A percentile compares a stretch with the other conserved stretches of the same genome.
Evolutionary conservation across 2,113 vertebrate genomes (phyloP).

Genomic region (Rousettus leschenaultii): DNA sequence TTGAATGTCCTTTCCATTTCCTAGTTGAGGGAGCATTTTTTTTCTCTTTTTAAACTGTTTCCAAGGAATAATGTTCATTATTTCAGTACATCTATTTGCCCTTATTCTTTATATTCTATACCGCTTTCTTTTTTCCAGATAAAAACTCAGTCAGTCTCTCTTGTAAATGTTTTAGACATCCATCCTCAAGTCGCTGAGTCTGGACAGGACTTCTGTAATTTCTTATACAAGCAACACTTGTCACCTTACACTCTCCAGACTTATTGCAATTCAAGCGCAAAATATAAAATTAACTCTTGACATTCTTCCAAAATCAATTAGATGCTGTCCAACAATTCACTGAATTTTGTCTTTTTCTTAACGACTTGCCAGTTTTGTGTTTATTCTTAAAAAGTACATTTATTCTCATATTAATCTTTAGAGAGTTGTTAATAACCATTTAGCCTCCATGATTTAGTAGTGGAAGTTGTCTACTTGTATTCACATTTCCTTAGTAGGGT

Average conservation of each 20-base stretch:
- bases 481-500: not conserved
- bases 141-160: not conserved
- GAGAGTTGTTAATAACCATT: not conserved
- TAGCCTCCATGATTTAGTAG: not conserved
- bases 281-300: not conserved
- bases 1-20: not conserved
- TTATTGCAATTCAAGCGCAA: not conserved
- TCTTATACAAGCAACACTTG: not conserved
- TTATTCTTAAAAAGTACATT: not conserved
- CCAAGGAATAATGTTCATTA: not conserved
- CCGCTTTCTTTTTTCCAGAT: not conserved
- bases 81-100: not conserved
- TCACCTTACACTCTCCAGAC: not conserved
- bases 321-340: not conserved
- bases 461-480: not conserved
- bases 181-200: not conserved
- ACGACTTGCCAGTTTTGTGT: not conserved
- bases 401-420: not conserved
- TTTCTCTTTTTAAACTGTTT: not conserved
- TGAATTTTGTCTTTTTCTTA: not conserved
- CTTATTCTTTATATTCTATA: not conserved
- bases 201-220: not conserved
- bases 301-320: not conserved
- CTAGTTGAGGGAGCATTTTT: not conserved
- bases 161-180: slow-evolving; percentile 43